Evolutionary conservation across 2,888 invertebrate genomes (phyloP), one percentile per base, ranked within the genome.

Genomic region (Tiliacea aurago): DNA sequence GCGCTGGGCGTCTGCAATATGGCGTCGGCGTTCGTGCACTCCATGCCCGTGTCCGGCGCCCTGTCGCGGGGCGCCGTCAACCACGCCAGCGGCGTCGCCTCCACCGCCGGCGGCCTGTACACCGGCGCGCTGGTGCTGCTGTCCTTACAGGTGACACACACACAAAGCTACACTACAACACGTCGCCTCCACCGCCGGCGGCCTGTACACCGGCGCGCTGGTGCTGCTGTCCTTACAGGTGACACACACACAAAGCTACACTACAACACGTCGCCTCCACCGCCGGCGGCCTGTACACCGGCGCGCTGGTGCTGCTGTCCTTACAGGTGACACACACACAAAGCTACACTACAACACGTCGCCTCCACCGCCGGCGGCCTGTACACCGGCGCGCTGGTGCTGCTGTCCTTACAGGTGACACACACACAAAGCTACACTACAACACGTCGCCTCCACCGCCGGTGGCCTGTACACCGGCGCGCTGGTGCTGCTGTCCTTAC

Each of bases 31-130:
- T 98, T 99, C 90, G 98, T 98, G 86, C 98, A 98, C 64, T 98
- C 99, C 2, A 99, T 99, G 97, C 99, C 99, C 23, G 98, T 99
- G 78, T 98, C 98, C 63, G 99, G 98, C 78, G 98, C 98, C 7
- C 98, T 99, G 91, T 98, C 98, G 10, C 97, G 98, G 78, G 98
- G 99, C 81, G 99, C 99, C 78, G 99, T 99, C 49, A 99, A 99
- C 96, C 98, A 99, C 93, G 99, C 99, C 43, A 98, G 98, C 88
- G 99, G 99, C 13, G 99, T 99, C 5, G 97, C 97, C 90, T 98
- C 98, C 53, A 98, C 99, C 23, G 97, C 98, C 88, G 98, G 98
- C 67, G 99, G 99, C 2, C 96, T 99, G 65, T 98, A 98, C 90
- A 98, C 99, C 67, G 98, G 98, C 94, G 95, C 96, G 72, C 93